Evolutionary conservation across 2,797 vertebrate species (phyloP), one percentile per base, ranked within the genome.

Genomic region (Avahi laniger): DNA sequence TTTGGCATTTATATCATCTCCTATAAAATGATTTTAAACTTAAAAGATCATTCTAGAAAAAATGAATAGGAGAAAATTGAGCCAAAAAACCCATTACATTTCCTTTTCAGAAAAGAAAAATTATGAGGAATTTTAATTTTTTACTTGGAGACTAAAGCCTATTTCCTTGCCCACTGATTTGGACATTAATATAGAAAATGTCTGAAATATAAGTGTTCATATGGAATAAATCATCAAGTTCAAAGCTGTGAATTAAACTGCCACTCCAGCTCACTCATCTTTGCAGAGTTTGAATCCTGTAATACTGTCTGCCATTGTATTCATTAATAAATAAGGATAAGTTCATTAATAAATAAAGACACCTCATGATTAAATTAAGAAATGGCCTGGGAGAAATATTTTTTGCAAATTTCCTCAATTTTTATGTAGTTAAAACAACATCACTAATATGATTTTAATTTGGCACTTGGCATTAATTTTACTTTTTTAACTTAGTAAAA

Each of bases 251-350:
- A 90, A 70, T 96, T 72, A 79, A 69, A 92, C 28, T 75, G 30
- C 50, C 46, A 69, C 20, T 85, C 12, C 33, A 57, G 48, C 9
- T 81, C 15, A 78, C 57, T 91, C 61, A 63, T 17, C 30, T 65
- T 95, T 89, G 52, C 3, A 79, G 41, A 94, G 70, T 91, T 69
- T 59, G 67, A 93, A 81, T 87, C 59, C 35, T 92, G 5, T 61
- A 86, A 54, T 73, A 94, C 46, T 79, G 75, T 75, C 76, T 81
- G 26, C 26, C 59, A 70, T 52, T 73, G 70, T 86, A 82, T 38
- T 93, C 63, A 97, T 91, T 97, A 95, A 93, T 87, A 95, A 89
- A 57, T 84, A 73, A 82, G 17, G 33, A 28, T 72, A 82, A 73
- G 41, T 52, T 80, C 50, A 96, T 86, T 85, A 85, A 93, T 84